phyloP scores from a whole-genome alignment of 2,888 invertebrate genomes.

The Dexiosoma caninum region DNA sequence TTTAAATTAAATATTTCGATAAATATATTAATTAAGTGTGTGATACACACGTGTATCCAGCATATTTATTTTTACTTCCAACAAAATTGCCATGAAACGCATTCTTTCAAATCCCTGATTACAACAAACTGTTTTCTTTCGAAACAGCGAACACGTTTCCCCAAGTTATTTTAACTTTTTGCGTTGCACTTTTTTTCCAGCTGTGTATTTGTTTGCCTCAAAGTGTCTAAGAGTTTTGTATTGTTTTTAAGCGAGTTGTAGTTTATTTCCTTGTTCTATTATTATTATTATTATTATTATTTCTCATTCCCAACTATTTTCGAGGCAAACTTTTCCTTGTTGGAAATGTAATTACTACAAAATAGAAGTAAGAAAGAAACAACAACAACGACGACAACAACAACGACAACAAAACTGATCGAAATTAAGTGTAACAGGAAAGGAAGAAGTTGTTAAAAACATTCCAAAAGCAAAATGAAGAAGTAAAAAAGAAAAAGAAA shows the following conservation, averaged over 20 bases:
- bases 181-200: neutral
- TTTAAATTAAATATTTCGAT: no score
- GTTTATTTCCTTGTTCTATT: slow-evolving; percentile 45
- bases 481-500: neutral
- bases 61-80: no score
- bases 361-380: slow-evolving; percentile 8
- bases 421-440: slow-evolving; percentile 38
- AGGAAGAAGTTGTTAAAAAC: slow-evolving; percentile 36
- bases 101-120: slow-evolving; percentile 16
- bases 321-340: slow-evolving; percentile 45
- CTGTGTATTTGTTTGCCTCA: slow-evolving; percentile 4
- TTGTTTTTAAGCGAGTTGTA: slow-evolving; percentile 40
- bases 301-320: slow-evolving; percentile 25
- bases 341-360: slow-evolving; percentile 53
- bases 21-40: no score
- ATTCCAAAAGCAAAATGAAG: slow-evolving; percentile 18
- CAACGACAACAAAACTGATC: no score
- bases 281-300: slow-evolving; percentile 43
- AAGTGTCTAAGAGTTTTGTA: slow-evolving; percentile 22
- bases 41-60: no score
- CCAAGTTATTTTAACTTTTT: slow-evolving; percentile 46
- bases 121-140: neutral
- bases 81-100: neutral
- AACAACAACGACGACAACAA: neutral
- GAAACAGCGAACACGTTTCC: slow-evolving; percentile 28